These are phyloP conservation scores for Cheilosia impressa DNA, from an alignment of 2,888 invertebrate genomes.

Conservation along the genomic window DNA sequence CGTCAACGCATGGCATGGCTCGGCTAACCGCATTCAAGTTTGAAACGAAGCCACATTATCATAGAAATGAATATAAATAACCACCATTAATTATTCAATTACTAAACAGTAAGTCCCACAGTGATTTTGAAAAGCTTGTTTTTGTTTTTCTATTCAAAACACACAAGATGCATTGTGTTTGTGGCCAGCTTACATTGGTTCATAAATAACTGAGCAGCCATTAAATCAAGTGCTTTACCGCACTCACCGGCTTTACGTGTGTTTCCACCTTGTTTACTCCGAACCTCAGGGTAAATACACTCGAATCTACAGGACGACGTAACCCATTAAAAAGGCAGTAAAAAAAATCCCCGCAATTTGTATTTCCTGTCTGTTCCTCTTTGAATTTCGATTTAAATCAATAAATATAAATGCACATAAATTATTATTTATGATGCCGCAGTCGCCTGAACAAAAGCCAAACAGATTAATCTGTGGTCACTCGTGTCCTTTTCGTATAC, in stretches of 20 bases:
- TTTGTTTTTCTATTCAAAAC: neutral
- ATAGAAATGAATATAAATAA: no score
- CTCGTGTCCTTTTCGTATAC: neutral
- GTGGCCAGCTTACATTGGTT: constrained; percentile 14
- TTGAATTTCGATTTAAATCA: constrained; percentile 34
- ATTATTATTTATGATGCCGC: constrained; percentile 1
- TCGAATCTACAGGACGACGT: neutral
- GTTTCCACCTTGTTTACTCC: constrained; percentile 4
- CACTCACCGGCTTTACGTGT: neutral
- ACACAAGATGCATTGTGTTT: constrained; percentile 1
- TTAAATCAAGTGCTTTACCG: constrained; percentile 19
- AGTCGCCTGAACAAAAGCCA: neutral
- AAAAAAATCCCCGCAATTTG: neutral
- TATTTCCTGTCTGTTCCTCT: neutral
- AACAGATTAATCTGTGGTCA: neutral
- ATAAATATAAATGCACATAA: constrained; percentile 28
- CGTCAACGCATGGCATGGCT: no score
- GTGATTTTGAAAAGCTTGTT: no score
- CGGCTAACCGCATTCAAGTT: no score
- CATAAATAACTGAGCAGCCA: constrained; percentile 37
- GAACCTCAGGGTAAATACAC: constrained; percentile 6
- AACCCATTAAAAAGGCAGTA: neutral
- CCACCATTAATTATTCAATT: no score
- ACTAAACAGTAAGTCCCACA: no score
- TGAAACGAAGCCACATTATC: no score